Evolutionary conservation across 2,888 invertebrate genomes (phyloP), one percentile per base, ranked within the genome.

Genomic region (Oxycera nigricornis): DNA sequence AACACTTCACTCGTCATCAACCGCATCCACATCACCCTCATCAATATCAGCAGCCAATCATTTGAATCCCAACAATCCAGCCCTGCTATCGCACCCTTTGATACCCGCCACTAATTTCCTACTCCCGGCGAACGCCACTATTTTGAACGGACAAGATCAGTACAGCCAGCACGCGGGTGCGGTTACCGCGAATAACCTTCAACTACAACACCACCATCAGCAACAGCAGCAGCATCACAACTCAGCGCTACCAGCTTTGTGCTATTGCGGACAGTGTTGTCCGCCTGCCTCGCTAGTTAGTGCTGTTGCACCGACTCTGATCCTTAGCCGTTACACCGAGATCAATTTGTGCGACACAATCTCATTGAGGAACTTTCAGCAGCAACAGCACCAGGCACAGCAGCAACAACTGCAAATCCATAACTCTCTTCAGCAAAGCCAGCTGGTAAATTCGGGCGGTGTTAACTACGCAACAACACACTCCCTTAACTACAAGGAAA

Each of bases 311-410:
- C 79, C 80, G n/a, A 79, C 80, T 61, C 76, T 80, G 68, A 79
- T 81, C 59, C 68, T 81, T 65, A 80, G 79, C 78, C 80, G 79
- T 74, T 80, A 80, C 72, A 80, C 80, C 50, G 81, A 81, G 78
- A 80, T 81, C 61, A 81, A 79, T 78, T 76, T 80, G 74, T 79
- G 81, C 75, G 81, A 80, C 78, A 78, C 78, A 17, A 73, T 78
- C 57, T 73, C 78, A 31, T 72, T 78, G 68, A 74, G 77, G 80
- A 80, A 81, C 80, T 81, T 82, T 78, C 81, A 81, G 77, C 81
- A 83, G 77, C 77, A 79, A 24, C 77, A 75, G 35, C 59, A 72
- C 4, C 50, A 67, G n/a, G 65, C 72, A 22, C 52, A 67, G 11
- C 81, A 79, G 74, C 81, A 80, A 77, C 80, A 78, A 73, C 80